A percentile compares a stretch with the other conserved stretches of the same genome.
These are phyloP conservation scores for Elephantulus edwardii DNA, from an alignment of 2,113 vertebrate genomes.

Conservation along the genomic window DNA sequence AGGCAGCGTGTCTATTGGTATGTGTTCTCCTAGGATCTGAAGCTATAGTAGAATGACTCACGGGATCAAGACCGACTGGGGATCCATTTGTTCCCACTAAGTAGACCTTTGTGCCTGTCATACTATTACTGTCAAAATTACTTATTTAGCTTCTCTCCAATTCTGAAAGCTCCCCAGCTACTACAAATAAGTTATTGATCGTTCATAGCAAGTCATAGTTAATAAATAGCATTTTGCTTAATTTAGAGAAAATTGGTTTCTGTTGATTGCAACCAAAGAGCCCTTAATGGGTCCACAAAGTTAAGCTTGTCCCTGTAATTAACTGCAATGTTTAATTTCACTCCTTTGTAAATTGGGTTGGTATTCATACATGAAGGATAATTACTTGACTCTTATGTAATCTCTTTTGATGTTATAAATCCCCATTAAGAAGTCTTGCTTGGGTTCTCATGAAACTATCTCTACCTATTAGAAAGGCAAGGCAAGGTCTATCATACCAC, in stretches of 20 bases:
- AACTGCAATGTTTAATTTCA: constrained; percentile 64
- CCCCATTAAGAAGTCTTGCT: constrained; percentile 47
- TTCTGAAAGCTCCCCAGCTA: background rate
- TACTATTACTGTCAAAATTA: background rate
- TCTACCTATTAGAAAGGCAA: constrained; percentile 22
- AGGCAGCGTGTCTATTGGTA: background rate
- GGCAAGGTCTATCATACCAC: constrained; percentile 9
- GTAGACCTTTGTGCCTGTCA: background rate
- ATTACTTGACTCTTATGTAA: constrained; percentile 70
- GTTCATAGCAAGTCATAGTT: background rate
- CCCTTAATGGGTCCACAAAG: constrained; percentile 54
- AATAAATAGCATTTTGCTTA: constrained; percentile 14
- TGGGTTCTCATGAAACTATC: constrained; percentile 22
- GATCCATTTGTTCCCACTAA: background rate
- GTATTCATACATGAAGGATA: constrained; percentile 64
- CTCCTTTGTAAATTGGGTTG: constrained; percentile 62
- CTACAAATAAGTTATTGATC: background rate
- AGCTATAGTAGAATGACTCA: background rate
- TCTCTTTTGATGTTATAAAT: constrained; percentile 70
- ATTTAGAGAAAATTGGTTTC: background rate
- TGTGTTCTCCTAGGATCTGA: background rate
- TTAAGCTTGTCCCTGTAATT: constrained; percentile 66
- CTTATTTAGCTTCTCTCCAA: background rate
- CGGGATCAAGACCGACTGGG: rapidly evolving
- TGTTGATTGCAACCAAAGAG: constrained; percentile 58